A percentile compares a stretch with the other conserved stretches of the same genome.
These are phyloP conservation scores for Chloroceryle inda DNA, from an alignment of 2,797 vertebrate genomes.

Conservation along the genomic window DNA sequence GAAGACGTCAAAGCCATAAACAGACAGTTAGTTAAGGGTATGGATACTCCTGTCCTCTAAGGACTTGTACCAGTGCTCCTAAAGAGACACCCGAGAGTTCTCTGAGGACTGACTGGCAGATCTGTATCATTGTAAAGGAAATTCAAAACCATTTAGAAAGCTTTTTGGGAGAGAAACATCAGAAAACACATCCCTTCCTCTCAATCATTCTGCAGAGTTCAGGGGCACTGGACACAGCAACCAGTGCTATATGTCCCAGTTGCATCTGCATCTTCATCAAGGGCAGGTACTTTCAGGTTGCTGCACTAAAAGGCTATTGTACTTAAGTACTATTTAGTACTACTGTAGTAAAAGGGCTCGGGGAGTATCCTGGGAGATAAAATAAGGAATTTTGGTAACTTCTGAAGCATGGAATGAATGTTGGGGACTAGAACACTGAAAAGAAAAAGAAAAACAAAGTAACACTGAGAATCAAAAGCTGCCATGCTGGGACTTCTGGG, in stretches of 20 bases:
- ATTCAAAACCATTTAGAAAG: neutral
- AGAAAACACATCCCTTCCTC: neutral
- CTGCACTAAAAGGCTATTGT: conserved; percentile 33
- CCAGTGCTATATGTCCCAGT: neutral
- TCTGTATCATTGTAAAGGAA: neutral
- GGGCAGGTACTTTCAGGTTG: neutral
- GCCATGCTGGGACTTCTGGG: neutral
- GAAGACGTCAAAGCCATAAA: neutral
- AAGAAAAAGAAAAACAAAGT: neutral
- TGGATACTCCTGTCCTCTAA: neutral
- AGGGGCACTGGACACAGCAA: neutral
- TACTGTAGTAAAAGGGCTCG: neutral
- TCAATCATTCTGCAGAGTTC: neutral
- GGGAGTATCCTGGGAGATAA: neutral
- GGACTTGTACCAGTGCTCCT: neutral
- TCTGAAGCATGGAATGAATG: conserved; percentile 27
- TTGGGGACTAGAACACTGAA: neutral
- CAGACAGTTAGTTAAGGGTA: neutral
- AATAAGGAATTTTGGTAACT: neutral
- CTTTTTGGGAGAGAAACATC: neutral
- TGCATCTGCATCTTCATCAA: neutral
- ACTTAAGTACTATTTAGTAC: neutral
- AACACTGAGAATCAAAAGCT: conserved; percentile 2
- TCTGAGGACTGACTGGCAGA: neutral
- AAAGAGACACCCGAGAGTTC: neutral